Conservation (phyloP, 2,888 invertebrate genomes). For the Myopa tessellatipennis region DNA sequence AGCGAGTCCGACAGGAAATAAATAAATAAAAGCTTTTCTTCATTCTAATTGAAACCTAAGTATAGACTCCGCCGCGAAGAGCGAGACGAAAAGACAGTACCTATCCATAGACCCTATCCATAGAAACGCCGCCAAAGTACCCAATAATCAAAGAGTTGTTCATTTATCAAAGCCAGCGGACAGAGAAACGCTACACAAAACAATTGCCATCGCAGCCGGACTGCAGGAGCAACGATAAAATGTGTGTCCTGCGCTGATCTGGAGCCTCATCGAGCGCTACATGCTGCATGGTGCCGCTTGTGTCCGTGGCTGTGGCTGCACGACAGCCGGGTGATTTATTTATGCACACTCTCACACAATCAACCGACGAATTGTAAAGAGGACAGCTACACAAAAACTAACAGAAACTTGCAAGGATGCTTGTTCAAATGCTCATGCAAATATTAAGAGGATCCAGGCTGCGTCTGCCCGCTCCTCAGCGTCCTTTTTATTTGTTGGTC, state of each 20-base stretch:
- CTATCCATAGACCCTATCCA: too few species aligned
- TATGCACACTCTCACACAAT: slow-evolving; percentile 3
- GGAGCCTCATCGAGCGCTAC: background rate
- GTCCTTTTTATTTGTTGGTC: slow-evolving; percentile 20
- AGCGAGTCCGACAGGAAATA: background rate
- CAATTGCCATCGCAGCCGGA: slow-evolving; percentile 1
- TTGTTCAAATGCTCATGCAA: slow-evolving; percentile 33
- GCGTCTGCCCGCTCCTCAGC: background rate
- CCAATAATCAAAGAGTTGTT: background rate
- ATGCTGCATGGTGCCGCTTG: background rate
- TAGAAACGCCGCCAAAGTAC: background rate
- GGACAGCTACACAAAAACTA: background rate
- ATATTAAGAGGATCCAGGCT: slow-evolving; percentile 21
- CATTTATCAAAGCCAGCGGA: background rate
- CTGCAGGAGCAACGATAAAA: background rate
- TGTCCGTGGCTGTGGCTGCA: background rate
- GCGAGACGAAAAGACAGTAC: too few species aligned
- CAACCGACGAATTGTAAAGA: background rate
- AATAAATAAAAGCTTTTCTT: too few species aligned
- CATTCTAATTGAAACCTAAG: too few species aligned
- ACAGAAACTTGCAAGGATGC: slow-evolving; percentile 21
- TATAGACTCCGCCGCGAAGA: too few species aligned
- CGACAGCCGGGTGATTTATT: slow-evolving; percentile 30
- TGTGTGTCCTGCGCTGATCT: background rate
- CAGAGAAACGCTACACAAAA: background rate